These are phyloP conservation scores for Aphaenogaster floridana DNA, from an alignment of 1,140 invertebrate genomes.

Conservation along the genomic window DNA sequence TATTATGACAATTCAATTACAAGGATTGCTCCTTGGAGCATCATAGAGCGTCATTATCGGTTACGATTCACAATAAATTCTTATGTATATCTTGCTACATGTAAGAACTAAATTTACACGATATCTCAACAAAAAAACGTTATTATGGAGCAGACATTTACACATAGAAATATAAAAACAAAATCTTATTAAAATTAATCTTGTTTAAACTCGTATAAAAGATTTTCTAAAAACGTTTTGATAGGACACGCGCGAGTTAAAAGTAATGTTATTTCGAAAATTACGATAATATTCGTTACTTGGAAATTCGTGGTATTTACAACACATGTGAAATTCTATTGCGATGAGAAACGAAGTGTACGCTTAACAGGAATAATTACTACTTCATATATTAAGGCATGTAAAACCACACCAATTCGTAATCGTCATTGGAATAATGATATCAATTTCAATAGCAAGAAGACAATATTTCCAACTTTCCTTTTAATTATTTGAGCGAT, in stretches of 20 bases:
- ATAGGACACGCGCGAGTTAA: slow-evolving; percentile 79
- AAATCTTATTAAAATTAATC: slow-evolving; percentile 81
- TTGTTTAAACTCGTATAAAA: slow-evolving; percentile 83
- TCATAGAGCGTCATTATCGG: slow-evolving; percentile 68
- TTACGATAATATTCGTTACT: slow-evolving; percentile 53
- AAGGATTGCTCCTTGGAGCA: slow-evolving; percentile 61
- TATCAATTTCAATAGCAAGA: slow-evolving; percentile 66
- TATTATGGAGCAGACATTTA: slow-evolving; percentile 85
- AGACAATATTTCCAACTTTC: slow-evolving; percentile 58
- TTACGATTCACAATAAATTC: slow-evolving; percentile 78
- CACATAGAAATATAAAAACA: slow-evolving; percentile 85
- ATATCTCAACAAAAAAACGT: slow-evolving; percentile 84
- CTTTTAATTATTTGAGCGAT: slow-evolving; percentile 65
- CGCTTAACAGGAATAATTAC: slow-evolving; percentile 63
- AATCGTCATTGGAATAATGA: slow-evolving; percentile 70
- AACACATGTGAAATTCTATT: slow-evolving; percentile 60
- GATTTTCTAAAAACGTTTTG: slow-evolving; percentile 78
- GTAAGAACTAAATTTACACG: slow-evolving; percentile 84
- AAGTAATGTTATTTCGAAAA: slow-evolving; percentile 74
- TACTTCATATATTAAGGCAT: slow-evolving; percentile 70
- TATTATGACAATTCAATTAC: slow-evolving; percentile 72
- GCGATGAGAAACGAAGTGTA: slow-evolving; percentile 45
- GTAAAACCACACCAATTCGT: slow-evolving; percentile 76
- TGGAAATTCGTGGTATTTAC: slow-evolving; percentile 56
- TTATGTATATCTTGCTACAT: slow-evolving; percentile 72